These are phyloP conservation scores for Cavia aperea DNA, from an alignment of 2,113 vertebrate species.

Conservation along the genomic window DNA sequence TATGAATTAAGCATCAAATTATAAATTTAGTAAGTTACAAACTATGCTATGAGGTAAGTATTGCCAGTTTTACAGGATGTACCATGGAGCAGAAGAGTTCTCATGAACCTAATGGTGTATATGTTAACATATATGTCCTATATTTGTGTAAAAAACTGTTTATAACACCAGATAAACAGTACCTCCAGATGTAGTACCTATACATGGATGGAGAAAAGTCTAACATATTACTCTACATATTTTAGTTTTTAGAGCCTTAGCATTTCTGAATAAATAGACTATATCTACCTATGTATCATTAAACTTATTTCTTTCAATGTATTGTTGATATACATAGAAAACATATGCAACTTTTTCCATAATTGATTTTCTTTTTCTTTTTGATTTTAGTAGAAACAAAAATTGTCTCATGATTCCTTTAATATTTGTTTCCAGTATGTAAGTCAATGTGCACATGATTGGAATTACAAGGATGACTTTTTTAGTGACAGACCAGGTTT, in stretches of 20 bases:
- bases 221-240: neutral
- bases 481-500: neutral
- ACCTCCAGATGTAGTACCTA: neutral
- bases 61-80: neutral
- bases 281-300: neutral
- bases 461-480: neutral
- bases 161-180: neutral
- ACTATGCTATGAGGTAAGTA: neutral
- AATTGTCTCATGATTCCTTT: neutral
- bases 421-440: neutral
- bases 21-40: neutral
- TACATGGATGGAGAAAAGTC: neutral
- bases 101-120: neutral
- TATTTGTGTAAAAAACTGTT: neutral
- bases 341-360: neutral
- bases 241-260: neutral
- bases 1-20: neutral
- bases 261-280: neutral
- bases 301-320: neutral
- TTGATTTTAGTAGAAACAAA: neutral
- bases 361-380: neutral
- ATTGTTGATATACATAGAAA: neutral
- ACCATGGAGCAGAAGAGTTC: neutral
- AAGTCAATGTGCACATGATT: neutral
- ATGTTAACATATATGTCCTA: neutral